These are phyloP conservation scores for Adelphocoris suturalis DNA, from an alignment of 2,888 invertebrate species.

Conservation along the genomic window DNA sequence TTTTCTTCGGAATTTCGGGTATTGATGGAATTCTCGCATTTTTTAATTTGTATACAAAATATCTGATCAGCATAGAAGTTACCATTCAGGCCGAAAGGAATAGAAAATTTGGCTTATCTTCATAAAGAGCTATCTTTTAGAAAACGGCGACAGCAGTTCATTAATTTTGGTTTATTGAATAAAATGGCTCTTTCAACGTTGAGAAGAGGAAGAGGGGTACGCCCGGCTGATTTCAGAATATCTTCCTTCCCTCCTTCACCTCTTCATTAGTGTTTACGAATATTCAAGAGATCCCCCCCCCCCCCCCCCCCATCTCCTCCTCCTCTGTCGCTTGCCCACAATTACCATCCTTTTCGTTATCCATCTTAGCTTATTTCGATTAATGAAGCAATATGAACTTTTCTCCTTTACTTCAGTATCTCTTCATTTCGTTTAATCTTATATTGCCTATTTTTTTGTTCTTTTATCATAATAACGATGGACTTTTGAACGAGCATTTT, in stretches of 20 bases:
- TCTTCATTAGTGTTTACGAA: slow-evolving; percentile 52
- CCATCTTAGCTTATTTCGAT: slow-evolving; percentile 30
- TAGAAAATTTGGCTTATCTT: slow-evolving; percentile 41
- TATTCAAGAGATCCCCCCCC: slow-evolving; percentile 33
- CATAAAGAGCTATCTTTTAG: slow-evolving; percentile 17
- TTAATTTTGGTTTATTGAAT: slow-evolving; percentile 52
- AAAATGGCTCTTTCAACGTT: slow-evolving; percentile 3
- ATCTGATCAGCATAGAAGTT: slow-evolving; percentile 31
- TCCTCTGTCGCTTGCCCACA: neutral
- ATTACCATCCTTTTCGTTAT: slow-evolving; percentile 26
- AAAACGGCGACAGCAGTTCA: slow-evolving; percentile 10
- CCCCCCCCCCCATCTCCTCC: neutral
- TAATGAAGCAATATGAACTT: slow-evolving; percentile 14
- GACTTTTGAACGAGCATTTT: no score
- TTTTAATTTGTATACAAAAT: slow-evolving; percentile 33
- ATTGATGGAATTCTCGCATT: slow-evolving; percentile 17
- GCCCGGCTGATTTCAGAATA: neutral
- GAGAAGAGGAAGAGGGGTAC: neutral
- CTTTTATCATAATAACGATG: neutral
- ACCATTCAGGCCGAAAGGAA: slow-evolving; percentile 3
- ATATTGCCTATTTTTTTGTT: neutral
- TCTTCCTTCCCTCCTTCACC: neutral
- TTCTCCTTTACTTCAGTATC: neutral
- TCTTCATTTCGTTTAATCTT: neutral
- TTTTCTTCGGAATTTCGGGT: neutral